Base-by-base conservation (phyloP, 2,888 invertebrate species). In the Cosmopolites sordidus region DNA sequence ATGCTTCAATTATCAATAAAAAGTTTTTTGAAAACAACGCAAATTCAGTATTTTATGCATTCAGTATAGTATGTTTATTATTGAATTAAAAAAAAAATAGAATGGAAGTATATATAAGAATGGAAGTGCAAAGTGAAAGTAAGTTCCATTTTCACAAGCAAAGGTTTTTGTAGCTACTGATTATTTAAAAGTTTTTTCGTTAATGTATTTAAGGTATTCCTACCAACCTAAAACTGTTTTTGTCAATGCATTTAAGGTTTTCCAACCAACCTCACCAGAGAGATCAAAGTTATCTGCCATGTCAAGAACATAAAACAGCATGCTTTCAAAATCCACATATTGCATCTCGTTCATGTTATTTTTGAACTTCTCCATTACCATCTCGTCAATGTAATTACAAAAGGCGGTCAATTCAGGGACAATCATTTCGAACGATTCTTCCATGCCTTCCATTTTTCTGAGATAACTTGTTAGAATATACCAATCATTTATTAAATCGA, bases 401-500 rank as follows among this genome's bases (percentile, higher is more conserved):
- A 81, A 81, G 39, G 68, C 68, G 0, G 78, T 73, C 50, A 81
- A 69, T 61, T 80, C 80, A 1, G 84, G 83, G 22, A 81, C 61
- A 27, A 82, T 63, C 18, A 60, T 59, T 1, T 79, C 78, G n/a
- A 78, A 67, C 40, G 75, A 72, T 16, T 78, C 78, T 1, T 72
- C 73, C 14, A 60, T 67, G 2, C 72, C 72, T 57, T 71, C 69
- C 15, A 68, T 62, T 18, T 72, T 66, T 47, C 70, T 66, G 2
- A 82, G 61, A 67, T 77, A 73, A 39, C 76, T 69, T 41, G 76
- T 73, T 17, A 81, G 62, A 59, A 74, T 75, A 14, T 76, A 71
- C 83, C 83, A 84, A 61, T 78, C 80, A n/a, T 80, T 66, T 16
- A 75, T 76, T 51, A 68, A 71, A 62, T 79, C 78, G 45, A 73